These are phyloP conservation scores for Chaenogobius annularis DNA, from an alignment of 2,113 vertebrate genomes.

Conservation along the genomic window DNA sequence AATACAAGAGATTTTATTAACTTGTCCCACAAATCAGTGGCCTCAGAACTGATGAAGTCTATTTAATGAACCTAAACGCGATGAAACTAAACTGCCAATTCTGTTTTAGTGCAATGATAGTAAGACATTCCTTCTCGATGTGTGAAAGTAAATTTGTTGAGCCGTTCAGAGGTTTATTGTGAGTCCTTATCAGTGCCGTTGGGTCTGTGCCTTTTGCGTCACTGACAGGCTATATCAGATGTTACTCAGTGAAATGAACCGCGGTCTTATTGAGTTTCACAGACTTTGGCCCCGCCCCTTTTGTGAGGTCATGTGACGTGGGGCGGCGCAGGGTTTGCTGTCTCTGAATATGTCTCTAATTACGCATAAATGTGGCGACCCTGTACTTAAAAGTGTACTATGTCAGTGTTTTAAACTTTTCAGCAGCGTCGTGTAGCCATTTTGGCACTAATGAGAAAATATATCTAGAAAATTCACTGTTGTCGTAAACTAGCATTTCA, in stretches of 20 bases:
- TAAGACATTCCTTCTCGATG: background rate
- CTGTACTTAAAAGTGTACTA: background rate
- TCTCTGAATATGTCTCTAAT: background rate
- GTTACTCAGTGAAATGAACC: background rate
- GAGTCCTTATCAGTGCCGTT: background rate
- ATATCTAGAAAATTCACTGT: no score
- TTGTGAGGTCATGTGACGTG: slow-evolving; percentile 19
- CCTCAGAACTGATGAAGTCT: background rate
- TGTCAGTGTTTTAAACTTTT: background rate
- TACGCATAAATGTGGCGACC: background rate
- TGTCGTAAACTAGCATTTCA: no score
- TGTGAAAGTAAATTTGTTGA: background rate
- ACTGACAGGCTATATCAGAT: slow-evolving; percentile 2
- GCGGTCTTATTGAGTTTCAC: slow-evolving; percentile 14
- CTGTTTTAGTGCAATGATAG: background rate
- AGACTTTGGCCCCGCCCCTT: slow-evolving; percentile 8
- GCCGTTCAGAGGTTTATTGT: background rate
- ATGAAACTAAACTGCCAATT: background rate
- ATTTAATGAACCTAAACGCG: background rate
- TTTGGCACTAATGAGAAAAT: no score
- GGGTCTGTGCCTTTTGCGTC: background rate
- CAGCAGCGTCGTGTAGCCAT: no score
- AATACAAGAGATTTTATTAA: no score
- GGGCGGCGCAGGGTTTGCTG: background rate
- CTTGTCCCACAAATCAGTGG: background rate